Percentiles rank a stretch among this genome's conserved stretches.
phyloP scores from a whole-genome alignment of 2,797 vertebrate genomes.

The Pristis pectinata region DNA sequence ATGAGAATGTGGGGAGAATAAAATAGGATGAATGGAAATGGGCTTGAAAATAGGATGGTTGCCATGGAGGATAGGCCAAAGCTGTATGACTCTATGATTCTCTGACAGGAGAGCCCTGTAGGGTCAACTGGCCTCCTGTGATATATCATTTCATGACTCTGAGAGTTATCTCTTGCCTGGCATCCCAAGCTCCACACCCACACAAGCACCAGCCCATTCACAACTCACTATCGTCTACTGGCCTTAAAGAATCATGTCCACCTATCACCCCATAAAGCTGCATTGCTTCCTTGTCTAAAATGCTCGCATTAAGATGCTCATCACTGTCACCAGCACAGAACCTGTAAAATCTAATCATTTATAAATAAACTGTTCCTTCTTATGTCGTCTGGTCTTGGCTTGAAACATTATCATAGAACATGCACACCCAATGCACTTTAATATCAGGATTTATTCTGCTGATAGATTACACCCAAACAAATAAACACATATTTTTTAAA shows the following conservation, averaged over 20 bases:
- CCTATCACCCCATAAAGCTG: neutral
- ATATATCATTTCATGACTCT: too few relatives aligned
- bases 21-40: too few relatives aligned
- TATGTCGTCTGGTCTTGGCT: neutral
- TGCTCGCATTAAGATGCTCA: neutral
- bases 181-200: too few relatives aligned
- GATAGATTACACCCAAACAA: neutral
- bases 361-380: neutral
- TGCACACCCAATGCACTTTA: neutral
- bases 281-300: neutral
- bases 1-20: too few relatives aligned
- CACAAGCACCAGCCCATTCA: neutral
- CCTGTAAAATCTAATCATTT: neutral
- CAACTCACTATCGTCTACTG: neutral
- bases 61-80: too few relatives aligned
- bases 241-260: neutral
- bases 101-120: too few relatives aligned
- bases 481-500: neutral
- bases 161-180: too few relatives aligned
- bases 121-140: too few relatives aligned
- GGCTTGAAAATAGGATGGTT: too few relatives aligned
- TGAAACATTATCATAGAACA: neutral
- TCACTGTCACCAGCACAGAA: neutral
- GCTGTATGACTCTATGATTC: too few relatives aligned
- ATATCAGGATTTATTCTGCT: neutral